Evolutionary conservation across 2,797 vertebrate genomes (phyloP).

Genomic region (Hyperoplus lanceolatus): DNA sequence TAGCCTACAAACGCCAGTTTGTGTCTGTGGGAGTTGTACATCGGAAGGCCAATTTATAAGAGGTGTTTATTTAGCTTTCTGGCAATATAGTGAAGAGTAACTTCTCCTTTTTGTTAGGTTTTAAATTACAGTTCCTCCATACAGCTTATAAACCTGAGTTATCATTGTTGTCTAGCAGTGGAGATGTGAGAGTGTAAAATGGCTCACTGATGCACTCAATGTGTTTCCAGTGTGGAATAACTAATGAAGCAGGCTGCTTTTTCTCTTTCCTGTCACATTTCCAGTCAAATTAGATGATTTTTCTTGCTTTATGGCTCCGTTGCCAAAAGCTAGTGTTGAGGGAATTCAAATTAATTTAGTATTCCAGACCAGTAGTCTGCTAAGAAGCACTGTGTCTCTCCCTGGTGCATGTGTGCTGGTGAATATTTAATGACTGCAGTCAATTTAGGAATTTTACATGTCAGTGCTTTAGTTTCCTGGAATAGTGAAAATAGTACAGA

Average conservation of each 20-base stretch:
- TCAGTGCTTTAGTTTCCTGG: slow-evolving; percentile 74
- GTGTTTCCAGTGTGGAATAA: slow-evolving; percentile 19
- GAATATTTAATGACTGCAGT: slow-evolving; percentile 84
- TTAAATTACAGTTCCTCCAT: slow-evolving; percentile 46
- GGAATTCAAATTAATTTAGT: slow-evolving; percentile 51
- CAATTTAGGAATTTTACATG: slow-evolving; percentile 73
- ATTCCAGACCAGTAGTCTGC: slow-evolving; percentile 68
- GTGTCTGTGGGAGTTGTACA: background rate
- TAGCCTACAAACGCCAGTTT: background rate
- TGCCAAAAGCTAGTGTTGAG: slow-evolving; percentile 35
- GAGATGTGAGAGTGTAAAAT: slow-evolving; percentile 30
- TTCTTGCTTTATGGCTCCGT: slow-evolving; percentile 35
- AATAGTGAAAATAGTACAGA: slow-evolving; percentile 36
- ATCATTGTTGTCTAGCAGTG: background rate
- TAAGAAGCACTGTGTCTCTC: slow-evolving; percentile 49
- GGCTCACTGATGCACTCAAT: slow-evolving; percentile 10
- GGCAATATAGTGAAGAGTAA: slow-evolving; percentile 21
- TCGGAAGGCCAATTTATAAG: background rate
- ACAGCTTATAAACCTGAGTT: slow-evolving; percentile 28
- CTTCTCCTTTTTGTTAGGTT: slow-evolving; percentile 36
- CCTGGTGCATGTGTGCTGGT: slow-evolving; percentile 59
- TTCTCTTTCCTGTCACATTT: slow-evolving; percentile 54
- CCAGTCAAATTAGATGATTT: slow-evolving; percentile 40
- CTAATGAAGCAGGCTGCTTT: background rate
- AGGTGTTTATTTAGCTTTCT: slow-evolving; percentile 18